Conservation (phyloP, 2,888 invertebrate genomes). For the Magallana nippona region DNA sequence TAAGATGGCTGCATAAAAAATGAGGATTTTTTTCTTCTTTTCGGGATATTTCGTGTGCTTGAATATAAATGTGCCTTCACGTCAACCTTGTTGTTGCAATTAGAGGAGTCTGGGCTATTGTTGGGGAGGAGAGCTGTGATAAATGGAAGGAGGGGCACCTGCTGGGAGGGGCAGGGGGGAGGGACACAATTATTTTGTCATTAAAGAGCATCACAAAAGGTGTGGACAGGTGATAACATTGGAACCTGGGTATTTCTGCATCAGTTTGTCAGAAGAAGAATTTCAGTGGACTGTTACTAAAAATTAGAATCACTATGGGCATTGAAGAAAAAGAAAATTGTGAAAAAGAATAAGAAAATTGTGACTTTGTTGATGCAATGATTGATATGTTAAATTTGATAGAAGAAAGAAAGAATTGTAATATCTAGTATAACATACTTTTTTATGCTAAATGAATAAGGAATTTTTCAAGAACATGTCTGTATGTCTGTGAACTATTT, state of each 20-base stretch:
- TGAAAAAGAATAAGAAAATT: too few relatives aligned
- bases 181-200: conserved; percentile 30
- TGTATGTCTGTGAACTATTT: too few relatives aligned
- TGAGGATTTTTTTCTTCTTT: not conserved
- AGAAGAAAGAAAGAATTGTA: too few relatives aligned
- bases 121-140: not conserved
- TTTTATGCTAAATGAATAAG: too few relatives aligned
- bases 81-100: not conserved
- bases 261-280: not conserved
- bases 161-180: conserved; percentile 15
- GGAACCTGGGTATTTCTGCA: not conserved
- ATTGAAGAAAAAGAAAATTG: too few relatives aligned
- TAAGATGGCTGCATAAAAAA: not conserved
- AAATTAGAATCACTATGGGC: too few relatives aligned
- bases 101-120: conserved; percentile 2
- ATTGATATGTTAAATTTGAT: too few relatives aligned
- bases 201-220: conserved; percentile 7
- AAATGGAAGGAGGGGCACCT: conserved; percentile 20
- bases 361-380: too few relatives aligned
- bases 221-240: conserved; percentile 8
- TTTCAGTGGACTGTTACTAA: not conserved
- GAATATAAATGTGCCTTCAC: not conserved
- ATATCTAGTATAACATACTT: too few relatives aligned
- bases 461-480: too few relatives aligned
- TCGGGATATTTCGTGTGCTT: not conserved